Percentiles rank a stretch among this genome's conserved stretches.
These are phyloP conservation scores for Fabriciana adippe DNA, from an alignment of 2,888 invertebrate species.

Conservation along the genomic window DNA sequence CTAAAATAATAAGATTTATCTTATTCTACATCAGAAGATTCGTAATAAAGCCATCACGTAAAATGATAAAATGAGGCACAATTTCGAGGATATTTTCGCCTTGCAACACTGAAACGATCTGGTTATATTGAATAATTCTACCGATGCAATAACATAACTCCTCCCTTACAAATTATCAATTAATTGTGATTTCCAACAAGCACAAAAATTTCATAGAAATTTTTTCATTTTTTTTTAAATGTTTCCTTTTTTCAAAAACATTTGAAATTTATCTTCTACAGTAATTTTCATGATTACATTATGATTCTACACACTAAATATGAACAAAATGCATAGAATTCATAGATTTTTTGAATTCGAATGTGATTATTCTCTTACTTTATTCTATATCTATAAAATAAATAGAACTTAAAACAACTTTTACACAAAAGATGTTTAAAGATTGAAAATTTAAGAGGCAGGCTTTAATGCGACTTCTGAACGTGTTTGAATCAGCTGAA, in stretches of 20 bases:
- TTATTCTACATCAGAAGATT: slow-evolving; percentile 25
- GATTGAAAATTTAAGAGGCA: neutral
- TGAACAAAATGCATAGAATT: too few relatives aligned
- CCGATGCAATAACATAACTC: slow-evolving; percentile 55
- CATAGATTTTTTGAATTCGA: too few relatives aligned
- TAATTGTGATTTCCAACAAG: slow-evolving; percentile 40
- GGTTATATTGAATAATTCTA: slow-evolving; percentile 59
- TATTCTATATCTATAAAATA: neutral
- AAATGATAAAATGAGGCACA: slow-evolving; percentile 63
- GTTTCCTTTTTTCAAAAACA: too few relatives aligned
- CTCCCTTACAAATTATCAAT: slow-evolving; percentile 65
- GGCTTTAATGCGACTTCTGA: too few relatives aligned
- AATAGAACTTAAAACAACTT: slow-evolving; percentile 6
- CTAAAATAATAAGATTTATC: slow-evolving; percentile 17
- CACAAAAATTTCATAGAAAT: slow-evolving; percentile 19
- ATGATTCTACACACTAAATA: too few relatives aligned
- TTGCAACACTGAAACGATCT: slow-evolving; percentile 57
- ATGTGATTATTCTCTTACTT: neutral
- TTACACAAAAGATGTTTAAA: slow-evolving; percentile 5
- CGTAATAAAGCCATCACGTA: slow-evolving; percentile 19
- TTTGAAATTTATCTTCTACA: neutral
- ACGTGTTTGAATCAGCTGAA: too few relatives aligned
- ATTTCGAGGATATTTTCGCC: slow-evolving; percentile 58
- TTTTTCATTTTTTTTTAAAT: neutral
- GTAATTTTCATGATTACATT: neutral